Percentiles rank a stretch among this genome's conserved stretches.
Conservation (phyloP, 2,888 invertebrate species). For the Lycaena phlaeas region DNA sequence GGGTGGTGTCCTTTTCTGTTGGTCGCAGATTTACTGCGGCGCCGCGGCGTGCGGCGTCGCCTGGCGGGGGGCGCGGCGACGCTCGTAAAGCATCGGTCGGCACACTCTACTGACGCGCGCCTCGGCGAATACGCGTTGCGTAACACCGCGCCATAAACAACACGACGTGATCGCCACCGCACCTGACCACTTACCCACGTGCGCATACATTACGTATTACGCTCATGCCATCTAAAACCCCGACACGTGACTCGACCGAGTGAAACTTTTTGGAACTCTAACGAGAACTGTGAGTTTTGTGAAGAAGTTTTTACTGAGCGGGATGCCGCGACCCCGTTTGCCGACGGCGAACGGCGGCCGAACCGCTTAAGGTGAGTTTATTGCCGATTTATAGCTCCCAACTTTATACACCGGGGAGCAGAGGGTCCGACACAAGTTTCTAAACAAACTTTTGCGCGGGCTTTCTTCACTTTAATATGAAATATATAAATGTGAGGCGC, state of each 20-base stretch:
- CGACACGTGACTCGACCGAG: conserved; percentile 66
- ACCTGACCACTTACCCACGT: conserved; percentile 51
- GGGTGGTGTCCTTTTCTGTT: conserved; percentile 67
- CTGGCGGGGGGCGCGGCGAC: conserved; percentile 53
- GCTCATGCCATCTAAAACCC: conserved; percentile 65
- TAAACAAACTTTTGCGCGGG: conserved; percentile 54
- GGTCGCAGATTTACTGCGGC: conserved; percentile 71
- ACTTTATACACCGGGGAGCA: conserved; percentile 39
- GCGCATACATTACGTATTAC: conserved; percentile 63
- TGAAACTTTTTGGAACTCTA: conserved; percentile 50
- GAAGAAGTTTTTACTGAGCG: conserved; percentile 56
- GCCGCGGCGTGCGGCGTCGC: conserved; percentile 68
- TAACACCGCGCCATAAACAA: conserved; percentile 70
- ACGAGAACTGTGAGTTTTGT: conserved; percentile 61
- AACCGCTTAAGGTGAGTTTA: conserved; percentile 69
- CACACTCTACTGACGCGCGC: conserved; percentile 72
- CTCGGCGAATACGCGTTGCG: conserved; percentile 72
- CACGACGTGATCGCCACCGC: conserved; percentile 59
- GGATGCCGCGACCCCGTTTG: conserved; percentile 58
- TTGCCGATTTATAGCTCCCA: conserved; percentile 64
- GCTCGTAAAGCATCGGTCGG: conserved; percentile 71
- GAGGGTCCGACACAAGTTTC: conserved; percentile 43
- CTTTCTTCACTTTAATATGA: conserved; percentile 23
- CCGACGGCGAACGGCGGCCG: conserved; percentile 63
- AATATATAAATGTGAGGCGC: conserved; percentile 12